These are phyloP conservation scores for Embidobia sp. DNA, from an alignment of 2,888 invertebrate genomes.

Conservation along the genomic window DNA sequence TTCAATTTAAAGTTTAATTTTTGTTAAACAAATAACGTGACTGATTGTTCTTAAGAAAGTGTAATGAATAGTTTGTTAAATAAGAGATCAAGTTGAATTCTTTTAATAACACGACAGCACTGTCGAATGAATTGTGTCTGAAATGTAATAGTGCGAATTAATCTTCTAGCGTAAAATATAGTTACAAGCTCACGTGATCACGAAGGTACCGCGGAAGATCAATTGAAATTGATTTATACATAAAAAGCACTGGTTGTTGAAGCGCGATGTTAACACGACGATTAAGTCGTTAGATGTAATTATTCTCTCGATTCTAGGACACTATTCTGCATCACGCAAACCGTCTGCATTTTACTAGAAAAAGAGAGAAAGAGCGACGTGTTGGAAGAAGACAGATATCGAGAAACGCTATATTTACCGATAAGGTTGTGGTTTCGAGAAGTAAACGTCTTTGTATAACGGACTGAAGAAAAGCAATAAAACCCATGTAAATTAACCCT, in stretches of 20 bases:
- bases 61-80: too few relatives aligned
- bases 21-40: too few relatives aligned
- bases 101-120: neutral
- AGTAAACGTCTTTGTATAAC: constrained; percentile 56
- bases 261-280: constrained; percentile 64
- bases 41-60: too few relatives aligned
- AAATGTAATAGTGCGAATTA: constrained; percentile 47
- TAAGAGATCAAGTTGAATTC: neutral
- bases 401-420: constrained; percentile 67
- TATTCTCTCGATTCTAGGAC: constrained; percentile 65
- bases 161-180: constrained; percentile 37
- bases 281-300: constrained; percentile 64
- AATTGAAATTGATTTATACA: constrained; percentile 60
- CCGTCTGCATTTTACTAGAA: constrained; percentile 56
- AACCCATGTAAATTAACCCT: constrained; percentile 58
- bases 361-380: constrained; percentile 62
- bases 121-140: constrained; percentile 16
- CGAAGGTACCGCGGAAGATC: constrained; percentile 52
- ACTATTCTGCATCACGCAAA: constrained; percentile 71
- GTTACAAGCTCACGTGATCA: constrained; percentile 44
- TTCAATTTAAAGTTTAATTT: too few relatives aligned
- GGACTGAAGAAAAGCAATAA: constrained; percentile 48
- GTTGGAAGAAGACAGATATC: constrained; percentile 27
- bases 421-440: constrained; percentile 63
- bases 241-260: constrained; percentile 51